Conservation (phyloP, 2,797 vertebrate species). For the Sebastes hubbsi region DNA sequence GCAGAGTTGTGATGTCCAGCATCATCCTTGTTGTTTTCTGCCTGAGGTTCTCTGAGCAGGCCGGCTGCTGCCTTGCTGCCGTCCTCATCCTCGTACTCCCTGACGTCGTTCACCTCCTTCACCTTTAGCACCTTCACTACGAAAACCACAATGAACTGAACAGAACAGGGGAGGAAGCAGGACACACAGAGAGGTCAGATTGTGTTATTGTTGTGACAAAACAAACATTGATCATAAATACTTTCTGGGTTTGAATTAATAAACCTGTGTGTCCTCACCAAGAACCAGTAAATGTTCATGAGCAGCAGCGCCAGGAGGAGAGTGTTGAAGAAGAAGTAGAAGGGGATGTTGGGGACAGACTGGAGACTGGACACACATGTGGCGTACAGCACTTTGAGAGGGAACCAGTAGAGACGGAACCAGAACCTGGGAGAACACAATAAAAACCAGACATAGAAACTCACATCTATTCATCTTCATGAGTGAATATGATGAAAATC, state of each 20-base stretch:
- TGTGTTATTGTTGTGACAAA: not conserved
- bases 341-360: slow-evolving; percentile 89
- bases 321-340: slow-evolving; percentile 98
- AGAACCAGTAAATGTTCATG: slow-evolving; percentile 99
- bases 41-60: slow-evolving; percentile 28
- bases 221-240: not conserved
- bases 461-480: not conserved
- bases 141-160: slow-evolving; percentile 92
- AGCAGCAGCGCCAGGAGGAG: slow-evolving; percentile 89
- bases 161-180: not conserved
- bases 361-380: slow-evolving; percentile 91
- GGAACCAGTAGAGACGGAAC: slow-evolving; percentile 99
- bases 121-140: slow-evolving; percentile 92
- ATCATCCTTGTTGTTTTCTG: slow-evolving; percentile 51
- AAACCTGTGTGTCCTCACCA: slow-evolving; percentile 84
- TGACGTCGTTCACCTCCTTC: slow-evolving; percentile 90
- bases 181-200: not conserved
- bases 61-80: slow-evolving; percentile 47
- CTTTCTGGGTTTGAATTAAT: not conserved
- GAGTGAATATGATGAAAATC: not conserved
- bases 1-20: slow-evolving; percentile 74
- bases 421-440: slow-evolving; percentile 88
- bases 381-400: slow-evolving; percentile 94
- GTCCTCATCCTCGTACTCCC: slow-evolving; percentile 91
- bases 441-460: not conserved